Base-by-base conservation (phyloP, 2,888 invertebrate genomes). In the Argyresthia goedartella region DNA sequence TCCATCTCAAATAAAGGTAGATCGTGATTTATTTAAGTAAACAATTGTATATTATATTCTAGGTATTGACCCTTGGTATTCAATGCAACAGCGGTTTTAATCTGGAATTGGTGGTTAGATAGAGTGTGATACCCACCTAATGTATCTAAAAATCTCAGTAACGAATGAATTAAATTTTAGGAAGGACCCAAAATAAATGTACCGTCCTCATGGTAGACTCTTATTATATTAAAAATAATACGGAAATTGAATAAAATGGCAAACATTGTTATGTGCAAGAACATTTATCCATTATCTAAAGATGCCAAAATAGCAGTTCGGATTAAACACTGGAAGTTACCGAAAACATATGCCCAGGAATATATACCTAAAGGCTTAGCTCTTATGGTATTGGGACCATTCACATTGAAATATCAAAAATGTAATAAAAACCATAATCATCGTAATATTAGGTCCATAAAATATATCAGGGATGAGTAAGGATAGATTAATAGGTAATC, bases 341-440 rank as follows among this genome's bases (percentile, higher is more conserved):
- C 9, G 10, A 39, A 39, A 39, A 39, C 9, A 39, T 4, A 39
- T 6, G 39, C 50, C 33, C 25, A 42, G 13, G 7, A 44, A 46
- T 9, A 42, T 59, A 60, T 66, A 68, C 67, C 43, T 50, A 33
- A 67, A 71, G 75, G 75, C 76, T 76, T 80, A 82, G 70, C 67
- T 72, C 70, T 75, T 71, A 71, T 75, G 76, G 75, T 77, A 77
- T 72, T 74, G 85, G 85, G 85, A 86, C 85, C 85, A 85, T 71
- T 73, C 69, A 73, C 75, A 78, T 75, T 73, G 64, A 74, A 45
- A 84, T 82, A 85, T 85, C 82, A 82, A 71, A 15, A 39, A 11
- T 46, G 49, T 53, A 58, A 68, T 60, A 55, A 57, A 72, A 79
- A 64, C 77, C 82, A 81, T 84, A 78, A 84, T 82, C 81, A 81